Evolutionary conservation across 2,113 vertebrate species (phyloP).

Genomic region (Dendrocopos noguchii): DNA sequence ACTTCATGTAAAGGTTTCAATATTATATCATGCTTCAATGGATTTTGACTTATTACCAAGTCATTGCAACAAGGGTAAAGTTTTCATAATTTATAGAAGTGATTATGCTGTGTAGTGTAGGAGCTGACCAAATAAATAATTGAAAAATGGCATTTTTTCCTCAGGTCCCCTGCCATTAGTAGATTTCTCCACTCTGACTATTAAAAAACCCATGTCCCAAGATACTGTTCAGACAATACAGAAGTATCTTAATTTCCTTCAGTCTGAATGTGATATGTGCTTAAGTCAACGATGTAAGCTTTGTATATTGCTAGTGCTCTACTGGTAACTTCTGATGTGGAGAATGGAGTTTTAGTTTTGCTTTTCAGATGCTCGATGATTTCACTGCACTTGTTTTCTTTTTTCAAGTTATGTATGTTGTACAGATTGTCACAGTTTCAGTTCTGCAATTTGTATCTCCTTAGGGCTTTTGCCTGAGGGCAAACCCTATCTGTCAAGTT

Average conservation of each 20-base stretch:
- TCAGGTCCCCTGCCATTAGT: not conserved
- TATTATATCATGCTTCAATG: constrained; percentile 33
- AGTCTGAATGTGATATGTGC: not conserved
- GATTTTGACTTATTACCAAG: constrained; percentile 65
- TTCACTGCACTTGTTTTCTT: constrained; percentile 8
- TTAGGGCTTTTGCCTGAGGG: constrained; percentile 25
- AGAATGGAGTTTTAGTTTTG: constrained; percentile 25
- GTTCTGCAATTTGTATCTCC: not conserved
- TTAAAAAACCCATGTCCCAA: not conserved
- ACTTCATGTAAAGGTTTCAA: constrained; percentile 14
- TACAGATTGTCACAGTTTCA: constrained; percentile 20
- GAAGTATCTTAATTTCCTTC: not conserved
- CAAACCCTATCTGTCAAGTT: constrained; percentile 18
- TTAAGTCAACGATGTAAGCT: constrained; percentile 18
- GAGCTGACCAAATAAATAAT: constrained; percentile 52
- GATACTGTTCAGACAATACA: not conserved
- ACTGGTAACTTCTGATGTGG: constrained; percentile 13
- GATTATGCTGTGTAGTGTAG: constrained; percentile 25
- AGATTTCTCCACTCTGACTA: not conserved
- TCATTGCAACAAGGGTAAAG: constrained; percentile 54
- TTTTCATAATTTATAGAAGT: constrained; percentile 68
- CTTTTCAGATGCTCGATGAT: not conserved
- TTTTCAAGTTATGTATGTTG: constrained; percentile 11
- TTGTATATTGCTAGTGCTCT: not conserved
- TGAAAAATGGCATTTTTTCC: constrained; percentile 3